These are phyloP conservation scores for Carpatolechia fugitivella DNA, from an alignment of 2,888 invertebrate genomes.

Conservation along the genomic window DNA sequence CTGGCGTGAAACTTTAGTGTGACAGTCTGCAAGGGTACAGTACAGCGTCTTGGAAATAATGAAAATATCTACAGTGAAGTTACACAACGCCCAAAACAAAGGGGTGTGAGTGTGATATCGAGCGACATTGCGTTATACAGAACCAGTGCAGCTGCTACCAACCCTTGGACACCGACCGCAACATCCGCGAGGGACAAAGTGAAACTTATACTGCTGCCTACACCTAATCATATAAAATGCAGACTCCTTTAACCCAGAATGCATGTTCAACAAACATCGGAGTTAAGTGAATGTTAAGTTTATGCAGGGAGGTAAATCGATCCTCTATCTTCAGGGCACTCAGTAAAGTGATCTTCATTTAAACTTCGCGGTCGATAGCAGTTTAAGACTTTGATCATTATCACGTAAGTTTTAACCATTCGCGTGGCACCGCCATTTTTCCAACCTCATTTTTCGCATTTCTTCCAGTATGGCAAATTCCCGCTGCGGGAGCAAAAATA, in stretches of 20 bases:
- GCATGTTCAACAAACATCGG: background rate
- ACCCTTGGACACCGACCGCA: no score
- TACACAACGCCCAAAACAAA: slow-evolving; percentile 1
- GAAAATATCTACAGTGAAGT: background rate
- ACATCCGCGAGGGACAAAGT: background rate
- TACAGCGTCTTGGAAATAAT: background rate
- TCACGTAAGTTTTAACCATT: no score
- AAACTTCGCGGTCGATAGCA: background rate
- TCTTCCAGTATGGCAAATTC: no score
- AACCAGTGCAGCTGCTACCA: background rate
- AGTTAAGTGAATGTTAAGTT: background rate
- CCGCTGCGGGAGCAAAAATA: no score
- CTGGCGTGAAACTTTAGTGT: no score
- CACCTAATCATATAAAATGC: background rate
- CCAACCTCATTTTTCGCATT: no score
- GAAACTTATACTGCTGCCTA: background rate
- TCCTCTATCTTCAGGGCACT: background rate
- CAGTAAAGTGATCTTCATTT: slow-evolving; percentile 1
- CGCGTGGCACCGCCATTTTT: no score
- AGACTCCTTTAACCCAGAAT: background rate
- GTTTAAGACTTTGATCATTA: background rate
- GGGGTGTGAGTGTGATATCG: slow-evolving; percentile 1
- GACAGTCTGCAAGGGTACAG: background rate
- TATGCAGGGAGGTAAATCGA: background rate
- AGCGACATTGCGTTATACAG: background rate